A percentile compares a stretch with the other conserved stretches of the same genome.
These are phyloP conservation scores for Tapera naevia DNA, from an alignment of 2,797 vertebrate species.

Conservation along the genomic window DNA sequence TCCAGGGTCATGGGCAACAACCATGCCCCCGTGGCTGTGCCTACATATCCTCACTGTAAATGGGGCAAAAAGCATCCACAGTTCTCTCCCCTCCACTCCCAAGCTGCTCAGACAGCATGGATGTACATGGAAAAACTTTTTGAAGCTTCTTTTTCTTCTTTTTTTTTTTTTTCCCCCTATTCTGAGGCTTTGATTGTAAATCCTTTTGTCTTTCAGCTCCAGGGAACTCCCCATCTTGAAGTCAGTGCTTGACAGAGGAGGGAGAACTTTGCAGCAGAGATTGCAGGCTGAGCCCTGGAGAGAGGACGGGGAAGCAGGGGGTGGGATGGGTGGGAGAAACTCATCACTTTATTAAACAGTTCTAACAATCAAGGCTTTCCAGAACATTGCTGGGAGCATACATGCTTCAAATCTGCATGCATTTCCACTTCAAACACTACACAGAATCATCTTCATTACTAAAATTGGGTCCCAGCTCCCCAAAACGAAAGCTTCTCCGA, in stretches of 20 bases:
- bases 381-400: constrained; percentile 41
- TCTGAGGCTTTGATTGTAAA: constrained; percentile 33
- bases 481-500: background rate
- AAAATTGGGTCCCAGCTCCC: background rate
- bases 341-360: background rate
- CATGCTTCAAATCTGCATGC: constrained; percentile 38
- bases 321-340: background rate
- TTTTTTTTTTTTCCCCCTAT: background rate
- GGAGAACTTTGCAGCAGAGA: background rate
- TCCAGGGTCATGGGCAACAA: background rate
- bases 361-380: constrained; percentile 32
- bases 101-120: background rate
- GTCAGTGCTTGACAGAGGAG: background rate
- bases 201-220: constrained; percentile 43
- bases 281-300: background rate
- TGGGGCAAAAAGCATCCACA: background rate
- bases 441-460: background rate
- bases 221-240: constrained; percentile 12
- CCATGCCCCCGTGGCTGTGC: rapidly evolving
- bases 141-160: background rate
- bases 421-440: constrained; percentile 64
- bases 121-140: background rate
- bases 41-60: background rate
- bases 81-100: background rate
- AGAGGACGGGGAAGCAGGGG: background rate